phyloP scores from a whole-genome alignment of 2,797 vertebrate species.

The Margarornis squamiger region DNA sequence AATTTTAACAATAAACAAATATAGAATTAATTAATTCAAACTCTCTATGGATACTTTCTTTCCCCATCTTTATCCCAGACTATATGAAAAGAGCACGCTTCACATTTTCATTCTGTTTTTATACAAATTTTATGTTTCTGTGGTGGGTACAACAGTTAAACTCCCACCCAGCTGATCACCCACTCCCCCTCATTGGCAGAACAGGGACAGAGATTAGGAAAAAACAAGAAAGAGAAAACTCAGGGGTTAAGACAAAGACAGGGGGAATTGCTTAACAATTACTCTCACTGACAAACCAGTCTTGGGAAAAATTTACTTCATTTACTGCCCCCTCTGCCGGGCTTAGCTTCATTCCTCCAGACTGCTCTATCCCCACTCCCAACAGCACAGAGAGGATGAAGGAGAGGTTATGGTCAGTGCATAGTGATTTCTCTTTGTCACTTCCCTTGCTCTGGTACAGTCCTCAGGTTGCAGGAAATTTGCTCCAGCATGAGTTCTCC shows the following conservation, averaged over 20 bases:
- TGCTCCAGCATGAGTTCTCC: neutral
- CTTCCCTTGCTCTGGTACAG: neutral
- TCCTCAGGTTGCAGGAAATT: neutral
- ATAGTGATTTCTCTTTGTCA: accelerated
- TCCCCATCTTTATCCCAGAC: neutral
- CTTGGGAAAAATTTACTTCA: neutral
- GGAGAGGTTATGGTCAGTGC: neutral
- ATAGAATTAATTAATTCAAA: neutral
- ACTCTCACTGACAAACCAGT: neutral
- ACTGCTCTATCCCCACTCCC: neutral
- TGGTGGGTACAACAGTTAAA: neutral
- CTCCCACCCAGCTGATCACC: neutral
- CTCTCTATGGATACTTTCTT: neutral
- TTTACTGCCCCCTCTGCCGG: neutral
- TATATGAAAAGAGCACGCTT: neutral
- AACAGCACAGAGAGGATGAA: neutral
- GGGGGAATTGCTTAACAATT: neutral
- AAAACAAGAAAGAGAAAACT: neutral
- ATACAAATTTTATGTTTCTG: neutral
- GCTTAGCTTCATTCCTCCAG: neutral
- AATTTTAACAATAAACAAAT: neutral
- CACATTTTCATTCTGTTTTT: neutral
- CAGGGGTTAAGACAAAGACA: neutral
- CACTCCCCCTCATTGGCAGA: neutral
- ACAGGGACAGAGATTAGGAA: neutral